These are phyloP conservation scores for Drosophila sulfurigaster DNA, from an alignment of 1,140 invertebrate species.

Conservation along the genomic window DNA sequence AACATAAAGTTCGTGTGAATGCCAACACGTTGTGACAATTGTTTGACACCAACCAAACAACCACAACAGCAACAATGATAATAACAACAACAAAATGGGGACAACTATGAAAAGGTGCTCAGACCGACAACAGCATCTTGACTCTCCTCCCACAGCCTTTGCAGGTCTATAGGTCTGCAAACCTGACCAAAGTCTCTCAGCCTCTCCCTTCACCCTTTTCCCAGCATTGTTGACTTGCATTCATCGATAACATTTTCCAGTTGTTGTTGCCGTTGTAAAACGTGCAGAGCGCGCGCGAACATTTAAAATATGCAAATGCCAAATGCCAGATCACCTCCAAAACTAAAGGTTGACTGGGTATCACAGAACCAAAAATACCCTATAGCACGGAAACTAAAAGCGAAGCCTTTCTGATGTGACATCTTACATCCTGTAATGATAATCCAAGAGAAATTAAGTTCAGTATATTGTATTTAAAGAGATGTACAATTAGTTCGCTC, in stretches of 20 bases:
- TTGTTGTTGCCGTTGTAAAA: conserved; percentile 64
- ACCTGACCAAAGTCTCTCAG: neutral
- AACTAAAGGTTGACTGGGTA: neutral
- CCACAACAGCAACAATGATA: conserved; percentile 26
- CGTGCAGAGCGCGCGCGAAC: conserved; percentile 75
- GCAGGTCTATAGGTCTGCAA: conserved; percentile 2
- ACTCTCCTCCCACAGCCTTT: conserved; percentile 45
- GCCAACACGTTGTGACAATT: conserved; percentile 83
- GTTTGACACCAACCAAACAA: conserved; percentile 72
- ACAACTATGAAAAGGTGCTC: conserved; percentile 70
- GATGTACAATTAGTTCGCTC: too few species aligned
- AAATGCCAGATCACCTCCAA: conserved; percentile 42
- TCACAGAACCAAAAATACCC: conserved; percentile 7
- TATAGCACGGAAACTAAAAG: neutral
- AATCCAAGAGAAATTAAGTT: too few species aligned
- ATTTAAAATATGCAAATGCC: conserved; percentile 79
- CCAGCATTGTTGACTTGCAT: conserved; percentile 27
- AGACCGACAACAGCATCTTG: conserved; percentile 40
- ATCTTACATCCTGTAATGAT: too few species aligned
- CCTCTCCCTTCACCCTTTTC: neutral
- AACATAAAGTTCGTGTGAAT: conserved; percentile 84
- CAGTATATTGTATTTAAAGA: too few species aligned
- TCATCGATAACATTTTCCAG: conserved; percentile 73
- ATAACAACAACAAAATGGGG: conserved; percentile 22
- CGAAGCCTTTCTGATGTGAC: too few species aligned